Percentiles rank a stretch among this genome's conserved stretches.
Conservation (phyloP, 1,140 invertebrate genomes). For the Drosophila athabasca region DNA sequence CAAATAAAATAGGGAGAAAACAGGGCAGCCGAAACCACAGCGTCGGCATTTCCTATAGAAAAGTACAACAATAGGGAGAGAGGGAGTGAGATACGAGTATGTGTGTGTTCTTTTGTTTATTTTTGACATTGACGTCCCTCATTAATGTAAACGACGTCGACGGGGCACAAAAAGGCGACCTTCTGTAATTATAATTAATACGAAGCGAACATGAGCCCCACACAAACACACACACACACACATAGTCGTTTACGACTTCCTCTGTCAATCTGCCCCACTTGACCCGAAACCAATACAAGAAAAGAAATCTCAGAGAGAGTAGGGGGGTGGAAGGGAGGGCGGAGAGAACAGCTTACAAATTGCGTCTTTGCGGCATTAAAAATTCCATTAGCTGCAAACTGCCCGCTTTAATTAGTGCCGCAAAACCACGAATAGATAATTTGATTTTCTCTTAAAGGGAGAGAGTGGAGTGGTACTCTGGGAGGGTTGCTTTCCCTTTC, state of each 20-base stretch:
- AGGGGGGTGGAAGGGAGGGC: neutral
- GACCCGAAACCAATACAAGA: constrained; percentile 65
- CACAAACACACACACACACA: neutral
- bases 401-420: constrained; percentile 64
- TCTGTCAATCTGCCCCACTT: constrained; percentile 33
- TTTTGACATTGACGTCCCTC: constrained; percentile 51
- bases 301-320: constrained; percentile 7
- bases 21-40: constrained; percentile 19
- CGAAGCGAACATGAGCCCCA: constrained; percentile 62
- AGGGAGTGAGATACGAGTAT: constrained; percentile 1
- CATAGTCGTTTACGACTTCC: neutral
- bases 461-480: too few relatives aligned
- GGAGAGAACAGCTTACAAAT: constrained; percentile 22
- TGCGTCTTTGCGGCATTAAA: constrained; percentile 68
- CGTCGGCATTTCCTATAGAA: constrained; percentile 43
- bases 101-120: constrained; percentile 36
- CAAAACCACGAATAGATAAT: constrained; percentile 53
- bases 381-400: constrained; percentile 77
- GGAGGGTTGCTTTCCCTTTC: constrained; percentile 12
- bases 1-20: neutral
- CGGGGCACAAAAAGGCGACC: constrained; percentile 55
- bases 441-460: constrained; percentile 27
- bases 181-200: constrained; percentile 81
- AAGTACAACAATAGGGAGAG: constrained; percentile 5
- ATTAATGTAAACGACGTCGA: constrained; percentile 66